Evolutionary conservation across 2,797 vertebrate species (phyloP), one percentile per base, ranked within the genome.

Genomic region (Champsocephalus gunnari): DNA sequence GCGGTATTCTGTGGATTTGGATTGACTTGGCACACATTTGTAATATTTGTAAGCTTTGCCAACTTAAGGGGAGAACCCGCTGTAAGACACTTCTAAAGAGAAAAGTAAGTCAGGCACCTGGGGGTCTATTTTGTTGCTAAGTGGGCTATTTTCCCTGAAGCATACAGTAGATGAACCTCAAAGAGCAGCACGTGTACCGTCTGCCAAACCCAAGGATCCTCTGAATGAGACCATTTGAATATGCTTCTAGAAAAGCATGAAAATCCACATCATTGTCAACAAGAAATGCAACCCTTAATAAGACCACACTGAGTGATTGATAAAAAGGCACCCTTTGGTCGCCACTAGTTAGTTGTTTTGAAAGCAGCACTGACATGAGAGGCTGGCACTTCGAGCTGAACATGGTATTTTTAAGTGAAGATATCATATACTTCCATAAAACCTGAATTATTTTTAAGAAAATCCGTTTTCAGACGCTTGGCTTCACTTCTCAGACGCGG

Each of bases 11-110:
- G 21, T 24, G 17, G 13, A 57, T 38, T 1, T 9, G 10, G 32
- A 72, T 19, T n/a, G 12, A n/a, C 19, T 61, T 24, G 28, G 19
- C 1, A 68, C 34, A 50, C 41, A 69, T 66, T 63, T 72, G 9
- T 12, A 53, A n/a, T 9, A 53, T 21, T 53, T 47, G 34, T 57
- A 7, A 60, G 45, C 47, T 48, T 49, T 57, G 9, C 10, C n/a
- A 28, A 12, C 41, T 45, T 28, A 17, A 11, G 41, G 41, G 16
- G 24, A 17, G 65, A 76, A 75, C 66, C 12, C 11, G 38, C 34
- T 2, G 2, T 45, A 28, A 73, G 45, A 61, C 13, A 55, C 47
- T 24, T 56, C 0, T 53, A 56, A 63, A 48, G 34, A 9, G 7
- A 38, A 9, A 28, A 38, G 8, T 38, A 9, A 38, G 34, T 8